Evolutionary conservation across 2,113 vertebrate species (phyloP), one percentile per base, ranked within the genome.

Genomic region (Delphinus delphis): DNA sequence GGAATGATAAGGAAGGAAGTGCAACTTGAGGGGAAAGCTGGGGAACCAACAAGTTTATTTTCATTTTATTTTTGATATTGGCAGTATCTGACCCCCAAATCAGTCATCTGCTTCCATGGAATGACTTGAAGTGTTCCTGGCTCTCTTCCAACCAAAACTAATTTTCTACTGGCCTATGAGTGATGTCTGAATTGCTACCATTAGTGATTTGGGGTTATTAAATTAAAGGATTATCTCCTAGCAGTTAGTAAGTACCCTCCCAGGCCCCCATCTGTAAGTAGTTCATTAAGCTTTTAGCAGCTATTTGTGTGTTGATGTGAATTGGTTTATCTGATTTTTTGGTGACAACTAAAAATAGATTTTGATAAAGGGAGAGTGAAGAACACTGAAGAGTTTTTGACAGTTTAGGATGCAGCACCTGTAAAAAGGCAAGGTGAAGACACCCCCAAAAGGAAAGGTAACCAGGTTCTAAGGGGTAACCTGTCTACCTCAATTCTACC

Each of bases 281-380:
- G 97, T 97, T 97, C 96, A 97, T 98, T 95, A 97, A 97, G 93
- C 96, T 98, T 98, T 97, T 95, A 98, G 93, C 93, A 97, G 97
- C 96, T 96, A 80, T 96, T 95, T 96, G 36, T 97, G 95, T 89
- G 77, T 81, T 94, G 87, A 94, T 96, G 92, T 94, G 96, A 97
- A 96, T 89, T 97, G 95, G 82, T 90, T 97, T 97, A 95, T 93
- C 93, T 95, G 93, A 63, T 92, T 88, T 73, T 87, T 74, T 90
- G n/a, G n/a, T 74, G 41, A 74, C 87, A 93, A 74, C 38, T 71
- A 21, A 94, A 83, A 94, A 88, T 74, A 84, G 71, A 94, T 80
- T 95, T 92, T 93, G 28, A 88, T 96, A 86, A 88, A 91, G 33
- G 82, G 10, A 91, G 26, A 3, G 53, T 74, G 28, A 95, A 92